Evolutionary conservation across 2,113 vertebrate genomes (phyloP).

Genomic region (Crotalus tigris): DNA sequence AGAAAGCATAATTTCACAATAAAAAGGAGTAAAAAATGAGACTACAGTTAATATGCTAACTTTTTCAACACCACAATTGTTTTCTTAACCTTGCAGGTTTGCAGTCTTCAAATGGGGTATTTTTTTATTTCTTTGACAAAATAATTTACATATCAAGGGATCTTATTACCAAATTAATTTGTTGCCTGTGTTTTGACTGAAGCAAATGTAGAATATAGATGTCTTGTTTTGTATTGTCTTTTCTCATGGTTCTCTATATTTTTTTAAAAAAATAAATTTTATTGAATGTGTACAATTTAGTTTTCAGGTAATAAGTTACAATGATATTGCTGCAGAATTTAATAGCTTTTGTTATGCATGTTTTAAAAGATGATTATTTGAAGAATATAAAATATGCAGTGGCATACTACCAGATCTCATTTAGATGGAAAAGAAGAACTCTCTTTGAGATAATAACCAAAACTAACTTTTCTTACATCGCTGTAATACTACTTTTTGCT

Average conservation of each 20-base stretch:
- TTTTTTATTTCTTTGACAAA: slow-evolving; percentile 17
- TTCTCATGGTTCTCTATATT: background rate
- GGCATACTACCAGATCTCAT: background rate
- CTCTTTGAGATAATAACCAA: background rate
- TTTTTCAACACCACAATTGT: background rate
- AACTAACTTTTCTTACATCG: background rate
- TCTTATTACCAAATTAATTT: background rate
- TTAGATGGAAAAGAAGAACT: slow-evolving; percentile 8
- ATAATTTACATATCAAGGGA: slow-evolving; percentile 1
- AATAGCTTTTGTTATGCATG: slow-evolving; percentile 13
- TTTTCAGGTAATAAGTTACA: slow-evolving; percentile 32
- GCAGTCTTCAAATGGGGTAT: background rate
- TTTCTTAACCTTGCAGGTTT: background rate
- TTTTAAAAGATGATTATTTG: slow-evolving; percentile 23
- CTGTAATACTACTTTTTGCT: background rate
- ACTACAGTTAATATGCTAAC: background rate
- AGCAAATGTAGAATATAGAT: slow-evolving; percentile 13
- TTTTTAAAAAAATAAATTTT: background rate
- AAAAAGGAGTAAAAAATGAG: background rate
- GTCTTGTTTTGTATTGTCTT: slow-evolving; percentile 3
- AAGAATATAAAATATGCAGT: slow-evolving; percentile 10
- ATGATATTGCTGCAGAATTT: slow-evolving; percentile 34
- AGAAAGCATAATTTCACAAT: background rate
- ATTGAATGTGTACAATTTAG: background rate
- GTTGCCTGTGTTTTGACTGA: slow-evolving; percentile 27